Conservation (phyloP, 1,140 invertebrate species). For the Ostrea edulis region DNA sequence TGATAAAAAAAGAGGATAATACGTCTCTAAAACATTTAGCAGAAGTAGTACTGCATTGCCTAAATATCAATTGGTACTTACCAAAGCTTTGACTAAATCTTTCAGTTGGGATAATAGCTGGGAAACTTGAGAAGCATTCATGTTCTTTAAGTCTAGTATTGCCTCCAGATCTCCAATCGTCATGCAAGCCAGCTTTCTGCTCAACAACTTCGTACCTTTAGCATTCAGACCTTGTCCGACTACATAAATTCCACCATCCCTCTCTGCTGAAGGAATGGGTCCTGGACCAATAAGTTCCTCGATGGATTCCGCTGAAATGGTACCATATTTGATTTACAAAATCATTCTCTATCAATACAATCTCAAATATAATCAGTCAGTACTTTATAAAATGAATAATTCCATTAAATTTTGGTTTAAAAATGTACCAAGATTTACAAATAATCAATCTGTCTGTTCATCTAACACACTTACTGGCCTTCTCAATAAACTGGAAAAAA, state of each 20-base stretch:
- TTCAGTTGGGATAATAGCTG: conserved; percentile 60
- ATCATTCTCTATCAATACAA: neutral
- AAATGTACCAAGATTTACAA: neutral
- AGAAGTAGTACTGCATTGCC: too few species aligned
- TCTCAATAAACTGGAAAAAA: neutral
- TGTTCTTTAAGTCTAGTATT: conserved; percentile 60
- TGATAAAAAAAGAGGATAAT: too few species aligned
- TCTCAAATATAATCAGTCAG: neutral
- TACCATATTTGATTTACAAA: neutral
- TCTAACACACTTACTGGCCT: neutral
- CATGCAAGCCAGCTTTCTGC: conserved; percentile 65
- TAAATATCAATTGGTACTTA: neutral
- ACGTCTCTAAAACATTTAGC: too few species aligned
- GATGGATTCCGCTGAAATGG: neutral
- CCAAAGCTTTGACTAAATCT: conserved; percentile 61
- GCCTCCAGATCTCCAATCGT: conserved; percentile 65
- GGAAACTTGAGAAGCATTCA: conserved; percentile 60
- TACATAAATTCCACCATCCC: conserved; percentile 47
- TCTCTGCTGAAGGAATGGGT: neutral
- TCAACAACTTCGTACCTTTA: conserved; percentile 59
- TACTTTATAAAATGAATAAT: neutral
- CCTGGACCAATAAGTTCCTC: neutral
- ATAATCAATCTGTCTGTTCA: neutral
- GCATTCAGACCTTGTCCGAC: conserved; percentile 64
- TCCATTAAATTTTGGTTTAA: neutral